Evolutionary conservation across 1,140 invertebrate genomes (phyloP).

Genomic region (Melanaphis sacchari): DNA sequence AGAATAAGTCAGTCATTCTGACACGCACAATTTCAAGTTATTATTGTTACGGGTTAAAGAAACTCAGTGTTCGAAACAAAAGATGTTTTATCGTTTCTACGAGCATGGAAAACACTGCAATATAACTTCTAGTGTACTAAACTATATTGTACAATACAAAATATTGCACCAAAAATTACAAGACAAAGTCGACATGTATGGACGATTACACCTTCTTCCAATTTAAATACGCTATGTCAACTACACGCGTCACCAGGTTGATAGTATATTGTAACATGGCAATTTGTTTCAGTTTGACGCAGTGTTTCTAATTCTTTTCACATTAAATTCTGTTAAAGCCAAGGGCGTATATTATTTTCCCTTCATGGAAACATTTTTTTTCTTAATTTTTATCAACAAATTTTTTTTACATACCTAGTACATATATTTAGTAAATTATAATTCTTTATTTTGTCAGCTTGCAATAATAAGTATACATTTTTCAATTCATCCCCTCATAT

Average conservation of each 20-base stretch:
- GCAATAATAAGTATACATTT: background rate
- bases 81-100: background rate
- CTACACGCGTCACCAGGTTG: background rate
- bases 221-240: background rate
- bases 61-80: background rate
- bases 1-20: background rate
- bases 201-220: background rate
- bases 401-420: background rate
- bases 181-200: background rate
- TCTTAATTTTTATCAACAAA: background rate
- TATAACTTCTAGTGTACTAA: background rate
- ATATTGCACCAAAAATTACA: background rate
- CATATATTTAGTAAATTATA: background rate
- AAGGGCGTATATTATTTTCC: background rate
- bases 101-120: background rate
- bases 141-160: background rate
- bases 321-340: background rate
- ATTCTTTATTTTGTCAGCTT: background rate
- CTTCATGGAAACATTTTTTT: background rate
- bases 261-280: background rate
- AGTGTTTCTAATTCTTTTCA: background rate
- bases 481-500: background rate
- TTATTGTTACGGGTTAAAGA: background rate
- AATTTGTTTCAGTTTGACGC: background rate
- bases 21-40: background rate